Percentiles rank a stretch among this genome's conserved stretches.
phyloP scores from a whole-genome alignment of 2,888 invertebrate species.

The Agrenia bidenticulata region DNA sequence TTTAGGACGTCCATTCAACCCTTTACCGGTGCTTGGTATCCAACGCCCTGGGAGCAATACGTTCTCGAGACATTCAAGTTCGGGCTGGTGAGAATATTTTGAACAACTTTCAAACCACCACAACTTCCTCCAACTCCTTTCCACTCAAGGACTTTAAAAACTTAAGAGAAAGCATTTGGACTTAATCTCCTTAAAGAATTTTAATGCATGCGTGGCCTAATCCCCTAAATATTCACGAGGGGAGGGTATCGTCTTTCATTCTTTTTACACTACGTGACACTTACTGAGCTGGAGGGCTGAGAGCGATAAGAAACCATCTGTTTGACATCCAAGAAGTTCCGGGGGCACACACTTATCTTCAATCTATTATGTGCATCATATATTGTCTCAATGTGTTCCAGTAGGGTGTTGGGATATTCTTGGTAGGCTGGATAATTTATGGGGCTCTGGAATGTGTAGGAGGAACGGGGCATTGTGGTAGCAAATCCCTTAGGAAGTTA shows the following conservation, averaged over 20 bases:
- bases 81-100: constrained; percentile 74
- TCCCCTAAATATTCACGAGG: constrained; percentile 10
- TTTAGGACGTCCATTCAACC: constrained; percentile 77
- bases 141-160: not conserved
- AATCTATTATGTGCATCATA: too few relatives aligned
- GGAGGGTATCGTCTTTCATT: not conserved
- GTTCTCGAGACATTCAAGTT: constrained; percentile 83
- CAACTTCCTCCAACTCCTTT: not conserved
- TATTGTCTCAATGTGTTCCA: too few relatives aligned
- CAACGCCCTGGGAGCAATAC: constrained; percentile 72
- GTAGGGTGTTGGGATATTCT: too few relatives aligned
- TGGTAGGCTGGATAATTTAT: too few relatives aligned
- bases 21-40: constrained; percentile 72
- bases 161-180: not conserved
- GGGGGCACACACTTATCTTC: not conserved
- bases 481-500: not conserved
- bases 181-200: constrained; percentile 20
- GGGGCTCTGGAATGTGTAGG: too few relatives aligned
- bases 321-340: not conserved
- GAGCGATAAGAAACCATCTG: not conserved
- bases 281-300: not conserved
- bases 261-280: constrained; percentile 8
- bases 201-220: constrained; percentile 14
- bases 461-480: too few relatives aligned
- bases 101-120: not conserved